phyloP scores from a whole-genome alignment of 64 coral and sea anemone genomes.

The Stylophora pistillata region DNA sequence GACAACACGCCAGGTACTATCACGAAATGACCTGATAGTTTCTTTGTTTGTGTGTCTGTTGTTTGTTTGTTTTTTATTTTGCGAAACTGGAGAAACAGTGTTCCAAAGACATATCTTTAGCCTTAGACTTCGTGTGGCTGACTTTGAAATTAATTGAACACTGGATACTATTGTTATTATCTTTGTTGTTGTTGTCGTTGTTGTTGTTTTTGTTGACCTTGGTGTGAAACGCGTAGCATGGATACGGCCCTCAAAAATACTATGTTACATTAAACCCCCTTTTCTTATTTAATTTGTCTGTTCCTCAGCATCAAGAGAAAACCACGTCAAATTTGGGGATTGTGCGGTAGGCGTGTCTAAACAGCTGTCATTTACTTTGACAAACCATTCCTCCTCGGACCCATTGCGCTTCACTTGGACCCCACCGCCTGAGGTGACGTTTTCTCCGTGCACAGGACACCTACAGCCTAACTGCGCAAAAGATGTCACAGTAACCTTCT shows the following conservation, averaged over 20 bases:
- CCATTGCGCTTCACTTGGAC: constrained; percentile 92
- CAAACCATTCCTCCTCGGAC: constrained; percentile 83
- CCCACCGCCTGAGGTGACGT: constrained; percentile 77
- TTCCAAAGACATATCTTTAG: background rate
- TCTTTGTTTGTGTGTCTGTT: background rate
- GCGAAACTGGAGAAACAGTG: background rate
- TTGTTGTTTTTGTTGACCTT: too few relatives aligned
- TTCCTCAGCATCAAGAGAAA: constrained; percentile 67
- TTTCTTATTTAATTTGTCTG: background rate
- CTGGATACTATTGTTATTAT: too few relatives aligned
- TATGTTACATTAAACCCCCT: background rate
- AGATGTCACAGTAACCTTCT: constrained; percentile 79
- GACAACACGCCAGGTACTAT: constrained; percentile 61
- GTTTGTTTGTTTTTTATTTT: too few relatives aligned
- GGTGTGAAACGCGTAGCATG: too few relatives aligned
- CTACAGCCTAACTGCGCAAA: constrained; percentile 89
- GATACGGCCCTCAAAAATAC: too few relatives aligned
- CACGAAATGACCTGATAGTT: background rate
- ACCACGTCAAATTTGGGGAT: constrained; percentile 90
- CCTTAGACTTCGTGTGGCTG: too few relatives aligned
- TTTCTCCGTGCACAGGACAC: constrained; percentile 89
- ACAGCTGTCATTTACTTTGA: constrained; percentile 93
- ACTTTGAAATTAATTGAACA: too few relatives aligned
- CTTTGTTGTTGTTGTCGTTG: too few relatives aligned
- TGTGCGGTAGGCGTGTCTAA: constrained; percentile 81